Conservation (phyloP, 2,888 invertebrate species). For the Ichneumoninae sp. region DNA sequence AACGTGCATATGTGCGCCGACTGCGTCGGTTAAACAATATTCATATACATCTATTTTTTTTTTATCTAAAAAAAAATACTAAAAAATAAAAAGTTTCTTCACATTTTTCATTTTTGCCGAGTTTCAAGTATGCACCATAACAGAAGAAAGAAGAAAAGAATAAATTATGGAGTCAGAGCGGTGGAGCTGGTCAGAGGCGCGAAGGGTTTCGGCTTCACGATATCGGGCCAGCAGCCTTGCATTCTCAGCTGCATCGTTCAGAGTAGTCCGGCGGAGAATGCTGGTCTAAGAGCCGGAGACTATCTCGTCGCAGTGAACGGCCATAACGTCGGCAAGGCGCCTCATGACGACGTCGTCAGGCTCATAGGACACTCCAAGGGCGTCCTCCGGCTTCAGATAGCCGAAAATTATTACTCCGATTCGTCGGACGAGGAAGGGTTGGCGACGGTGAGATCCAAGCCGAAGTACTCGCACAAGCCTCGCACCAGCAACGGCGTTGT, state of each 20-base stretch:
- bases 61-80: neutral
- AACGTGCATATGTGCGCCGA: conserved; percentile 25
- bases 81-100: neutral
- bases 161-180: conserved; percentile 91
- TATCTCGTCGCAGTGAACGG: conserved; percentile 96
- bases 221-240: conserved; percentile 98
- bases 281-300: conserved; percentile 96
- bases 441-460: conserved; percentile 87
- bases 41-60: neutral
- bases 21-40: conserved; percentile 22
- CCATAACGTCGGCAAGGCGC: conserved; percentile 94
- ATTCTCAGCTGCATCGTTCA: conserved; percentile 96
- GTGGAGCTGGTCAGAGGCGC: conserved; percentile 94
- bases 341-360: conserved; percentile 97
- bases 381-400: conserved; percentile 93
- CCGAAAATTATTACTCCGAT: conserved; percentile 94
- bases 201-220: conserved; percentile 98
- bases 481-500: conserved; percentile 73
- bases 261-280: conserved; percentile 95
- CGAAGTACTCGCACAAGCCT: conserved; percentile 87
- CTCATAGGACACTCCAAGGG: conserved; percentile 95
- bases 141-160: conserved; percentile 89
- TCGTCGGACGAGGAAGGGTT: conserved; percentile 92
- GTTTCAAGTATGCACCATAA: conserved; percentile 86
- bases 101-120: neutral